Evolutionary conservation across 1,140 invertebrate species (phyloP).

Genomic region (Harlomillsia oculata): DNA sequence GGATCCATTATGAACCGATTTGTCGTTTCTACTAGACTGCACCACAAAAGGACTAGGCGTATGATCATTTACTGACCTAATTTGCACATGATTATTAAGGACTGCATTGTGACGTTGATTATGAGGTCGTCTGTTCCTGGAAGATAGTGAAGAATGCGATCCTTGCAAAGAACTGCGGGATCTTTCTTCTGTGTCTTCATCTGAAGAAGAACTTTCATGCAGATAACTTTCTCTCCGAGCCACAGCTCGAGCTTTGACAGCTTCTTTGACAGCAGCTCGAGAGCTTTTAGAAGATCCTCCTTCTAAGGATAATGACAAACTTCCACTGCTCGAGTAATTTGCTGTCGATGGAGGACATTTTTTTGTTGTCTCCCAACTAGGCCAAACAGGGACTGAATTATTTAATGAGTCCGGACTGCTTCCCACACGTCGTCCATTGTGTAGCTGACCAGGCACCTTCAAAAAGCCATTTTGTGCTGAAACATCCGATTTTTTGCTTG

Average conservation of each 20-base stretch:
- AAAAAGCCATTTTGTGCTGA: conserved; percentile 15
- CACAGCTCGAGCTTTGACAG: conserved; percentile 30
- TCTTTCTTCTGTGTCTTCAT: conserved; percentile 17
- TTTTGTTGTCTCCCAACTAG: conserved; percentile 34
- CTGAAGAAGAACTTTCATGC: conserved; percentile 17
- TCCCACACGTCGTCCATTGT: conserved; percentile 20
- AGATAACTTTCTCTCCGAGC: conserved; percentile 31
- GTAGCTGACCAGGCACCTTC: conserved; percentile 3
- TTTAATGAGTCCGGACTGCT: conserved; percentile 24
- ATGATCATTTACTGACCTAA: conserved; percentile 1
- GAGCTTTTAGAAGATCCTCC: conserved; percentile 17
- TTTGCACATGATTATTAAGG: conserved; percentile 1
- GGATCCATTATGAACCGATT: conserved; percentile 13
- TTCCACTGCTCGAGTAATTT: conserved; percentile 25
- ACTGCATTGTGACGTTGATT: neutral
- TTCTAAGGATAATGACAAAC: conserved; percentile 14
- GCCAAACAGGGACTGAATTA: conserved; percentile 11
- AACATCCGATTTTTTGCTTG: neutral
- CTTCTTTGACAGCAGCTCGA: conserved; percentile 28
- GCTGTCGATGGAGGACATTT: neutral
- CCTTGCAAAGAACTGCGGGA: conserved; percentile 22
- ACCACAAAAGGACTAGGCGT: conserved; percentile 17
- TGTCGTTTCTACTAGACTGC: neutral
- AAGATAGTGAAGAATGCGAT: conserved; percentile 30
- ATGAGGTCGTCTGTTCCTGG: conserved; percentile 5